phyloP scores from a whole-genome alignment of 1,140 invertebrate genomes.

The honey bee (Apis mellifera) region Amel_HAv3.1 CM009942.2:3980001-3980500 shows the following conservation, averaged over 20 bases:
- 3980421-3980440: constrained; percentile 69
- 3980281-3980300: constrained; percentile 30
- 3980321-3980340: constrained; percentile 81
- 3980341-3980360: constrained; percentile 85
- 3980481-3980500: constrained; percentile 90
- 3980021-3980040: too few relatives aligned
- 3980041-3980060: too few relatives aligned
- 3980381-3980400: constrained; percentile 72
- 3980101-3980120: too few relatives aligned
- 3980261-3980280: constrained; percentile 59
- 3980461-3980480: constrained; percentile 92
- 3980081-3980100: too few relatives aligned
- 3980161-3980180: background rate
- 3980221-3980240: constrained; percentile 82
- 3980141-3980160: too few relatives aligned
- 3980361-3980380: constrained; percentile 81
- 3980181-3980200: background rate
- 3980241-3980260: constrained; percentile 74
- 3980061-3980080: too few relatives aligned
- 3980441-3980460: constrained; percentile 86
- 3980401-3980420: constrained; percentile 80
- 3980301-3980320: constrained; percentile 72
- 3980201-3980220: constrained; percentile 76
- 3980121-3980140: too few relatives aligned
- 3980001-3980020: too few relatives aligned